A percentile compares a stretch with the other conserved stretches of the same genome.
These are phyloP conservation scores for Trachythela sp. DNA, from an alignment of 64 coral and sea anemone species.

Conservation along the genomic window DNA sequence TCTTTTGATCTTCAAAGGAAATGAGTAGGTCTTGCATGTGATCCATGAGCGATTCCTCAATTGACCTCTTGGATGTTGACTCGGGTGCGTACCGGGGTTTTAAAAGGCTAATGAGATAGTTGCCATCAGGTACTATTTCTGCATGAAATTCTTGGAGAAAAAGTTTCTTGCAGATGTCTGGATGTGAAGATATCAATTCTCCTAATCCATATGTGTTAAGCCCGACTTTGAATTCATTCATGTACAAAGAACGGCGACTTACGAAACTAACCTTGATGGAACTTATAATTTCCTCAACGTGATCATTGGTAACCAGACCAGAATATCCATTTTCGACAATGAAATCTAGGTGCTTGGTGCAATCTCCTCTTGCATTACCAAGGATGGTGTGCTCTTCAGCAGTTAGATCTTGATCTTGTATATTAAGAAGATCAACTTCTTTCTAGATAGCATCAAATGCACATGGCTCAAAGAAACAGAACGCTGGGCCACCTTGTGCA, in stretches of 20 bases:
- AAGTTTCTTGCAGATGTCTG: slow-evolving; percentile 5
- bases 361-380: neutral
- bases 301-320: neutral
- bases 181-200: neutral
- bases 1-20: neutral
- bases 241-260: neutral
- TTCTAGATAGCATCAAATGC: neutral
- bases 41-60: slow-evolving; percentile 15
- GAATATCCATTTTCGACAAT: slow-evolving; percentile 10
- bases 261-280: slow-evolving; percentile 8
- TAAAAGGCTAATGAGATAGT: slow-evolving; percentile 9
- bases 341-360: neutral
- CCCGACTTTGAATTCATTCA: neutral
- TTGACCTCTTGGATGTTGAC: no score
- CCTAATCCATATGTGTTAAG: neutral
- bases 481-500: neutral
- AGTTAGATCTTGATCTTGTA: neutral
- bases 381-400: neutral
- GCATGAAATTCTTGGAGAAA: neutral
- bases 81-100: neutral
- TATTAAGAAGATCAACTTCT: neutral
- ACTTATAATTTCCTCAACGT: neutral
- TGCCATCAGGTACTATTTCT: neutral
- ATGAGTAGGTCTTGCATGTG: slow-evolving; percentile 19
- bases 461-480: neutral